Evolutionary conservation across 2,888 invertebrate genomes (phyloP).

Genomic region (Danaus chrysippus): DNA sequence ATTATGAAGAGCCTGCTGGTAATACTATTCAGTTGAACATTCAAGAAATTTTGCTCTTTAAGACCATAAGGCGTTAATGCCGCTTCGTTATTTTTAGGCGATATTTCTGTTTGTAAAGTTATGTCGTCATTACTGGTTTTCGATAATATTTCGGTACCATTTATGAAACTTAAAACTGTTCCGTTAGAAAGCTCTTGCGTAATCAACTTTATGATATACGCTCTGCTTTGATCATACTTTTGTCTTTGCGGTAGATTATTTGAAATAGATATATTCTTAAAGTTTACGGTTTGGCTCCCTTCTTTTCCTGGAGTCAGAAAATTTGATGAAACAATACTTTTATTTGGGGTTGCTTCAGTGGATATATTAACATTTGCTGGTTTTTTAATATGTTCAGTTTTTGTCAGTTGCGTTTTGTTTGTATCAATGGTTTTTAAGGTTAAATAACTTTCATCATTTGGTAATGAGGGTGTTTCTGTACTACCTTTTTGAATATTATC

Average conservation of each 20-base stretch:
- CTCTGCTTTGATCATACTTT: constrained; percentile 34
- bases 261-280: no score
- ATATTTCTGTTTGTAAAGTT: not conserved
- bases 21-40: constrained; percentile 1
- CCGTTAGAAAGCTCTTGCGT: constrained; percentile 43
- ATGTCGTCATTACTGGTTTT: constrained; percentile 33
- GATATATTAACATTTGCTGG: no score
- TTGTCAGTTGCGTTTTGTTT: no score
- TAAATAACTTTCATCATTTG: no score
- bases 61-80: not conserved
- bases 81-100: not conserved
- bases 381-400: no score
- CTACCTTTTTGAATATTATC: no score
- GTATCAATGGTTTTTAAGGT: no score
- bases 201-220: constrained; percentile 39
- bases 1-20: constrained; percentile 40
- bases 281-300: no score
- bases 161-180: constrained; percentile 36
- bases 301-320: no score
- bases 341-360: no score
- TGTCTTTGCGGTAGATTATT: not conserved
- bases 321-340: no score
- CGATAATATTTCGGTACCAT: constrained; percentile 40
- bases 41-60: not conserved
- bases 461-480: no score